phyloP scores from a whole-genome alignment of 2,113 vertebrate species.

The Parus major region DNA sequence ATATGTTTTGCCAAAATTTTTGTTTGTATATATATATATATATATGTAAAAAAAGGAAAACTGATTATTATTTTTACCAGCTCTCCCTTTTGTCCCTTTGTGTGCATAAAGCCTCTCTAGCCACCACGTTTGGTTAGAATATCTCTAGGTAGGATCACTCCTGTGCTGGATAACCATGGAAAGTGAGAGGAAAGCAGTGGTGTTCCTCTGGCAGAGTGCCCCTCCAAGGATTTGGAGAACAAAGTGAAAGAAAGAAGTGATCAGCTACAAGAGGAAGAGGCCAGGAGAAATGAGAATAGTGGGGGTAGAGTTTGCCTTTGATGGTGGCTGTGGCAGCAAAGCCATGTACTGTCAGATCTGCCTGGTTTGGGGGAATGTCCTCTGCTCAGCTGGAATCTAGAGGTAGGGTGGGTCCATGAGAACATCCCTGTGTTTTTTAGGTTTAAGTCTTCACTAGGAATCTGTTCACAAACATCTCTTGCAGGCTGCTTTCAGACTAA shows the following conservation, averaged over 20 bases:
- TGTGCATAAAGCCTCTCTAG: not conserved
- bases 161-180: not conserved
- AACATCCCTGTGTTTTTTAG: not conserved
- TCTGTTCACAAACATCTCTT: not conserved
- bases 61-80: not conserved
- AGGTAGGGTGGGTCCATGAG: not conserved
- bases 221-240: not conserved
- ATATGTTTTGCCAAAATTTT: not conserved
- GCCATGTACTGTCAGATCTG: rapidly evolving
- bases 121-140: not conserved
- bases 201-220: rapidly evolving
- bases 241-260: not conserved
- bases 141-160: not conserved
- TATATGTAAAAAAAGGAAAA: not conserved
- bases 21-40: not conserved
- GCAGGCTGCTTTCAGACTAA: not conserved
- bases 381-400: not conserved
- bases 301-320: not conserved
- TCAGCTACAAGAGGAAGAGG: not conserved
- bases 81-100: not conserved
- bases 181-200: not conserved
- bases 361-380: not conserved
- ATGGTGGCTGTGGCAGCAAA: not conserved
- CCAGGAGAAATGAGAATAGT: not conserved
- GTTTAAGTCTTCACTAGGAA: not conserved